Evolutionary conservation across 53 echinoderm and acorn worm species (phyloP), one percentile per base, ranked within the genome.

Genomic region (Mesocentrotus franciscanus): DNA sequence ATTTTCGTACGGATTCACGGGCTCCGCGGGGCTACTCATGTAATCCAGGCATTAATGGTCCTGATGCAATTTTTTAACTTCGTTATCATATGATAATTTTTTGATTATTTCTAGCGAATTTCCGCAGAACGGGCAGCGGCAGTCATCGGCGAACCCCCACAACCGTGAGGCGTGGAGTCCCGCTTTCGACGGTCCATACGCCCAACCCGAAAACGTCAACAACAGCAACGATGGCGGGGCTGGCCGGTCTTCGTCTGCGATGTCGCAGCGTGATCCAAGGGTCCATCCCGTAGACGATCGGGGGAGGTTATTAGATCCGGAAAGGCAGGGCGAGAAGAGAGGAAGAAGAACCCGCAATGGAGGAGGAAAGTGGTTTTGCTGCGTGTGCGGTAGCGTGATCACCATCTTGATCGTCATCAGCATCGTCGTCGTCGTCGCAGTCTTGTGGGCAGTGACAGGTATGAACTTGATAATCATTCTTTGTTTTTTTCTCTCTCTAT

Each of bases 361-460:
- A 59, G 11, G 13, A 1, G 79, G 39, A 9, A 9, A 2, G 12
- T 76, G 35, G 15, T 36, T 36, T 36, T 79, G 79, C 20, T 35
- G 35, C 20, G 39, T 79, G 6, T 79, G 79, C 20, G 10, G 10
- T 30, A 79, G 18, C 39, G 6, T 79, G 29, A 75, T 79, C 30
- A 36, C 14, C 42, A 79, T 79, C 79, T 79, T 79, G 75, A 39
- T 79, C 79, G 8, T 79, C 79, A 79, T 39, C 42, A 39, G 14
- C 5, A 30, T 18, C 36, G 35, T 18, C 8, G 79, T 79, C 39
- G 79, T 20, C 79, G 79, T 79, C 6, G 39, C 8, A 36, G 79
- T 79, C 79, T 9, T 79, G 17, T 79, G 79, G 79, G 79, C 18
- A 39, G 16, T 79, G n/a, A 79, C 79, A 79, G 79, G 57, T 57